phyloP scores from a whole-genome alignment of 1,140 invertebrate genomes.

The Gryllus bimaculatus region DNA sequence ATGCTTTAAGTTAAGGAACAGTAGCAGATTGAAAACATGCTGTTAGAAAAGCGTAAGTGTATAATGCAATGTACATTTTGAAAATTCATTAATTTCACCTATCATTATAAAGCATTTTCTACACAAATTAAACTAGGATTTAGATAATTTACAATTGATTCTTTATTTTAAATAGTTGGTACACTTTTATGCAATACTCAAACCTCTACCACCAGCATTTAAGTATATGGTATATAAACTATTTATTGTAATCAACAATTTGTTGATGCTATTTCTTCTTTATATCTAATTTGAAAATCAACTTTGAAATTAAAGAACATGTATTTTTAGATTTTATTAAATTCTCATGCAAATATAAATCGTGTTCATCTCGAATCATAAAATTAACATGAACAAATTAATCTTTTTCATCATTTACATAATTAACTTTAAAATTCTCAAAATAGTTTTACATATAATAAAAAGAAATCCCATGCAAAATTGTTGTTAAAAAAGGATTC shows the following conservation, averaged over 20 bases:
- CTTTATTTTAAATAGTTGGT: too few species aligned
- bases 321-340: too few species aligned
- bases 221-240: too few species aligned
- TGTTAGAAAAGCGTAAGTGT: neutral
- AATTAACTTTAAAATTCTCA: neutral
- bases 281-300: too few species aligned
- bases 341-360: neutral
- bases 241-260: too few species aligned
- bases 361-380: neutral
- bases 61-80: neutral
- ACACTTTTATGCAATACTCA: too few species aligned
- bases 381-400: neutral
- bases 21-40: neutral
- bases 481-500: slow-evolving; percentile 37
- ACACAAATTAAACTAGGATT: too few species aligned
- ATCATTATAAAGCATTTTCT: too few species aligned
- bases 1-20: slow-evolving; percentile 17
- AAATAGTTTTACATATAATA: neutral
- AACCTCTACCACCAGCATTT: too few species aligned
- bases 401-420: neutral
- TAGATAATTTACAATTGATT: too few species aligned
- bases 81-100: neutral
- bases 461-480: neutral
- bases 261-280: too few species aligned
- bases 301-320: too few species aligned